Evolutionary conservation across 2,113 vertebrate species (phyloP).

Genomic region (Sphyrna mokarran): DNA sequence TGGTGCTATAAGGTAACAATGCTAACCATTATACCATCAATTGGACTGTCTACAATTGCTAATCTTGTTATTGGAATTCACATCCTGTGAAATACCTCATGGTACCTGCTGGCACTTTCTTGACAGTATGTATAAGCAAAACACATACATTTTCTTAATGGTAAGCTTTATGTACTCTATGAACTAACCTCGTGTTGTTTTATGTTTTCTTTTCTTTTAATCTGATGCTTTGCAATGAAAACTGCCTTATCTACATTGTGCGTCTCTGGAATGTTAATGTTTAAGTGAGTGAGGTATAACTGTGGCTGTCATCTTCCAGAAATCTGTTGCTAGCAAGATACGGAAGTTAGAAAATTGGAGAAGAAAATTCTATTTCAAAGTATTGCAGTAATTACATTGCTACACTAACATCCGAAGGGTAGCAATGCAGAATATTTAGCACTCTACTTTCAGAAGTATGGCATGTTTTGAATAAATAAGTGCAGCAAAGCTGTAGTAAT

Average conservation of each 20-base stretch:
- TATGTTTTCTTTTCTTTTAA: background rate
- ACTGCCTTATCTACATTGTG: background rate
- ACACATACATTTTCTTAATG: too few species aligned
- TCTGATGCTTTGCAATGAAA: background rate
- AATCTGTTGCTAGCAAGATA: background rate
- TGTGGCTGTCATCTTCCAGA: background rate
- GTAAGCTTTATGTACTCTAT: background rate
- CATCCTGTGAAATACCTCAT: too few species aligned
- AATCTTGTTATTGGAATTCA: too few species aligned
- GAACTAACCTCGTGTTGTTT: background rate
- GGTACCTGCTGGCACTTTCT: too few species aligned
- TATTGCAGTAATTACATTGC: background rate
- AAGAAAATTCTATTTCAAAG: background rate
- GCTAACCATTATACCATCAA: too few species aligned
- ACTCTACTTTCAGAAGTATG: background rate
- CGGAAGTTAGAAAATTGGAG: background rate
- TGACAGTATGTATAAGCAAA: too few species aligned
- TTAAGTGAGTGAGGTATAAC: background rate
- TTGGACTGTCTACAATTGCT: too few species aligned
- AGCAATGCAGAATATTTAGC: background rate
- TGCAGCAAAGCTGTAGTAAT: background rate
- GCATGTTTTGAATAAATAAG: background rate
- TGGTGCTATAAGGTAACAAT: too few species aligned
- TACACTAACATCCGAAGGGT: background rate
- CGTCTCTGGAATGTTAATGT: background rate